These are phyloP conservation scores for Oriolus oriolus DNA, from an alignment of 2,113 vertebrate genomes.

Conservation along the genomic window DNA sequence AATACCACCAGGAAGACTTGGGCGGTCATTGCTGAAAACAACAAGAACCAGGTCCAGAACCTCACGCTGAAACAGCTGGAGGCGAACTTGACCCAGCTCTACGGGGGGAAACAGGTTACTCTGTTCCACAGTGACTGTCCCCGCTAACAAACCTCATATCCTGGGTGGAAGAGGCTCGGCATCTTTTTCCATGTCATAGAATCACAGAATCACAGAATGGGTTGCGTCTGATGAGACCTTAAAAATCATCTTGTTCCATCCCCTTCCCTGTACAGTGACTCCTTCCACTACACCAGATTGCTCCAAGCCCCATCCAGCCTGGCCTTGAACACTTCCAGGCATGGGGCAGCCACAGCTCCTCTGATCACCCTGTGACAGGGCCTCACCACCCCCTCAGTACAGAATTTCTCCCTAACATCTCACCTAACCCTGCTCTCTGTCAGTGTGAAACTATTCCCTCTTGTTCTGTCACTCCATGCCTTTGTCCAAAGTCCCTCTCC, in stretches of 20 bases:
- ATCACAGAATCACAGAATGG: not conserved
- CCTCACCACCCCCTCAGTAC: not conserved
- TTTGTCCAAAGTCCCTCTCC: not conserved
- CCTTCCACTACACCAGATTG: not conserved
- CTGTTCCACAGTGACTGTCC: not conserved
- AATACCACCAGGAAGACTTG: not conserved
- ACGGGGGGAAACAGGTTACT: not conserved
- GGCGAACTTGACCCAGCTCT: not conserved
- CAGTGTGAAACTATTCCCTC: not conserved
- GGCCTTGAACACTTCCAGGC: not conserved
- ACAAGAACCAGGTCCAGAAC: not conserved
- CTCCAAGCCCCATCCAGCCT: not conserved
- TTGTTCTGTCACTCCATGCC: not conserved
- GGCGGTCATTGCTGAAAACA: not conserved
- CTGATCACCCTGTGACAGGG: not conserved
- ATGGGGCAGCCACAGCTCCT: not conserved
- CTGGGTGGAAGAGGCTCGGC: fast-evolving
- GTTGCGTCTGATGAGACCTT: not conserved
- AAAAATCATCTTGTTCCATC: not conserved
- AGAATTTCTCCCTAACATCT: not conserved
- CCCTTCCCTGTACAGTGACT: not conserved
- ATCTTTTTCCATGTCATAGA: not conserved
- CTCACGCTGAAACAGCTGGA: not conserved
- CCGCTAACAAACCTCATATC: not conserved
- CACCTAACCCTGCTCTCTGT: not conserved